Conservation (phyloP, 2,113 vertebrate genomes). For the Lepidothrix coronata region DNA sequence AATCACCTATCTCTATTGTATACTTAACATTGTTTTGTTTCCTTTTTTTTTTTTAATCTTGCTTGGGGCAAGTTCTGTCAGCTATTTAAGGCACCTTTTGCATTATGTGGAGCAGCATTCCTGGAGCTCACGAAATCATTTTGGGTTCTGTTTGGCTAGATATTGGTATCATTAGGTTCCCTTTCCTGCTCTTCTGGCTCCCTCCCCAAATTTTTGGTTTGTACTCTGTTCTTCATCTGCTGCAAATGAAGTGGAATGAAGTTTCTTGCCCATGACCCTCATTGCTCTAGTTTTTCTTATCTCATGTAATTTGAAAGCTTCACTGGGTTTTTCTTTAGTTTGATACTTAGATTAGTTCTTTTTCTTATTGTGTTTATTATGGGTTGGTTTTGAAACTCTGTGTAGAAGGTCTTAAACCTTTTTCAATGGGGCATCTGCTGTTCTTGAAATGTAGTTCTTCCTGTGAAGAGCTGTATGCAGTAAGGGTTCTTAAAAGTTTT, state of each 20-base stretch:
- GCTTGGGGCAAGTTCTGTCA: neutral
- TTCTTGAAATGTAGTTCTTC: neutral
- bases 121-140: neutral
- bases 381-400: neutral
- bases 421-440: neutral
- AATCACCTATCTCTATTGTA: neutral
- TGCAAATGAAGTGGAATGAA: neutral
- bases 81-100: neutral
- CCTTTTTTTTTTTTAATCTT: neutral
- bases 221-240: neutral
- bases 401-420: neutral
- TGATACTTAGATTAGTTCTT: neutral
- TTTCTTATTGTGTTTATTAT: neutral
- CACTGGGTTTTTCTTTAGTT: neutral
- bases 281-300: neutral
- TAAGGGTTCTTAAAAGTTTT: neutral
- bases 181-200: neutral
- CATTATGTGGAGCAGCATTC: neutral
- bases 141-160: neutral
- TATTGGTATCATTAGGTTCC: neutral
- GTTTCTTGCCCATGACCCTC: neutral
- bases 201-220: neutral
- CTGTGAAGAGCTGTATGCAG: neutral
- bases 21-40: neutral
- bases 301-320: neutral